Conservation (phyloP, 2,797 vertebrate genomes). For the Sebastes cheni region DNA sequence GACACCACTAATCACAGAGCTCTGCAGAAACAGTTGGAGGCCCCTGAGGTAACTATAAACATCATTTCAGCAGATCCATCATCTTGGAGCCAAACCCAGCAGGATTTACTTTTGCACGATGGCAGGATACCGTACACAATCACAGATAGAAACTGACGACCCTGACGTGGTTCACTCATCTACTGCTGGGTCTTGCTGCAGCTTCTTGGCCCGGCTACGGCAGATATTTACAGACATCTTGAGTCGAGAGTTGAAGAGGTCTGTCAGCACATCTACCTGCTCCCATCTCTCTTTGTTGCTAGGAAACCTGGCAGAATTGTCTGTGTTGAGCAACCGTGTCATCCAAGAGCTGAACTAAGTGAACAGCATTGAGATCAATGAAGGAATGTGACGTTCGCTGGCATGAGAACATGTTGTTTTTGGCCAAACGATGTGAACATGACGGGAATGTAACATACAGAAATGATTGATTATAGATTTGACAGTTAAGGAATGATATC, state of each 20-base stretch:
- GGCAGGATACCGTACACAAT: neutral
- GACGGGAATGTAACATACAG: neutral
- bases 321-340: neutral
- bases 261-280: constrained; percentile 1
- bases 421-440: neutral
- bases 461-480: neutral
- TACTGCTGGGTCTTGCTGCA: neutral
- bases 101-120: neutral
- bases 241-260: neutral
- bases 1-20: constrained; percentile 14
- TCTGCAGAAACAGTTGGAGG: neutral
- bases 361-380: neutral
- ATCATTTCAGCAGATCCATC: neutral
- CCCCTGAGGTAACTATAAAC: neutral
- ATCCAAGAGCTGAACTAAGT: neutral
- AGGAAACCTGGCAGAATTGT: neutral
- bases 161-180: constrained; percentile 7
- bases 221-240: neutral
- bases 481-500: neutral
- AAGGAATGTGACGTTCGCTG: neutral
- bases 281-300: neutral
- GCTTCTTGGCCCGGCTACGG: neutral
- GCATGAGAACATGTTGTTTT: constrained; percentile 7
- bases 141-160: neutral
- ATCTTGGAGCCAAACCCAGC: neutral